A percentile compares a stretch with the other conserved stretches of the same genome.
These are phyloP conservation scores for Takifugu ocellatus DNA, from an alignment of 2,797 vertebrate genomes.

Conservation along the genomic window DNA sequence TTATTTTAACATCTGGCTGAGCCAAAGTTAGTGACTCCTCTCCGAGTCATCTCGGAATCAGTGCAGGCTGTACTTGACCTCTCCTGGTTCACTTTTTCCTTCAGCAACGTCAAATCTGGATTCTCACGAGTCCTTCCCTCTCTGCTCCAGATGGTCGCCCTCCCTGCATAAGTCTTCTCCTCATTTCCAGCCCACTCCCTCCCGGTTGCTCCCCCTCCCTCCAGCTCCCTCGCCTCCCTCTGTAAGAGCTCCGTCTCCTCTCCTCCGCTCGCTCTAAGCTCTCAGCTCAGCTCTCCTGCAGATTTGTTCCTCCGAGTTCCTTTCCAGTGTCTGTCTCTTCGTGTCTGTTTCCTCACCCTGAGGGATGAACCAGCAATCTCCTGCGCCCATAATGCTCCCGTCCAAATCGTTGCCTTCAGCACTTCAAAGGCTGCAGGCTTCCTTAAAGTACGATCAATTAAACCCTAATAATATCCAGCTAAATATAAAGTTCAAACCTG, in stretches of 20 bases:
- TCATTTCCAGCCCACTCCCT: conserved; percentile 22
- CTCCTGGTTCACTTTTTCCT: neutral
- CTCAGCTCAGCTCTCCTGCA: conserved; percentile 30
- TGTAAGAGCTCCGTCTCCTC: neutral
- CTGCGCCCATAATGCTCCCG: conserved; percentile 46
- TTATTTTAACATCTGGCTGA: no score
- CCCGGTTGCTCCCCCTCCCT: conserved; percentile 6
- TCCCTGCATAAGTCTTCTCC: neutral
- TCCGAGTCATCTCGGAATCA: no score
- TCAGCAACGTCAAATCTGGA: conserved; percentile 21
- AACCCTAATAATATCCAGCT: conserved; percentile 40
- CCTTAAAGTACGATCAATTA: conserved; percentile 45
- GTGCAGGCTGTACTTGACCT: no score
- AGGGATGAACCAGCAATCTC: conserved; percentile 39
- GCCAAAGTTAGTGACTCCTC: no score
- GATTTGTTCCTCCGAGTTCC: conserved; percentile 23
- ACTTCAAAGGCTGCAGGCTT: conserved; percentile 56
- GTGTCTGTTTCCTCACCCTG: conserved; percentile 36
- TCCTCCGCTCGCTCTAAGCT: conserved; percentile 15
- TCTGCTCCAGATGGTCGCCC: conserved; percentile 8
- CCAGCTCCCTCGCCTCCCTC: conserved; percentile 12
- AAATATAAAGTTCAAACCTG: conserved; percentile 25
- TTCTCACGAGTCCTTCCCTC: conserved; percentile 15
- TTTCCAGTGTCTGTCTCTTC: conserved; percentile 45
- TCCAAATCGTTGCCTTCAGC: conserved; percentile 38